These are phyloP conservation scores for Hemicrepidius hirtus DNA, from an alignment of 2,888 invertebrate genomes.

Conservation along the genomic window DNA sequence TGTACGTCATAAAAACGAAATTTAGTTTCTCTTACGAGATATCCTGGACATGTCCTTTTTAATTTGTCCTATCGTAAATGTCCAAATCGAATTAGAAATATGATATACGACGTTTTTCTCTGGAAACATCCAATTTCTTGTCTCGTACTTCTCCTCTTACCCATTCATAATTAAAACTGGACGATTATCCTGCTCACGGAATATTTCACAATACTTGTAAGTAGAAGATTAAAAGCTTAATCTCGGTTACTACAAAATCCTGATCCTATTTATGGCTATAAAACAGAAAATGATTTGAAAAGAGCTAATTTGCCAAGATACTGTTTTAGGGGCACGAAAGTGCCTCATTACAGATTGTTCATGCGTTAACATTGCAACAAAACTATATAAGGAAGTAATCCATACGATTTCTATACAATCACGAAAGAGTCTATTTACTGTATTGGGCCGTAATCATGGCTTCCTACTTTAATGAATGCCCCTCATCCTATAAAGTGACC, in stretches of 20 bases:
- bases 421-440: too few relatives aligned
- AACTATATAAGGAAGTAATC: too few relatives aligned
- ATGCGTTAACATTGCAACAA: too few relatives aligned
- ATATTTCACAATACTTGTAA: conserved; percentile 7
- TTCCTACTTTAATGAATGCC: too few relatives aligned
- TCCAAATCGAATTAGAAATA: conserved; percentile 35
- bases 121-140: not conserved
- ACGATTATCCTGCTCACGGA: not conserved
- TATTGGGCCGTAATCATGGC: too few relatives aligned
- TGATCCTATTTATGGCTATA: too few relatives aligned
- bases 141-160: not conserved
- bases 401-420: too few relatives aligned
- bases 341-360: too few relatives aligned
- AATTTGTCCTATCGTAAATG: conserved; percentile 30
- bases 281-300: too few relatives aligned
- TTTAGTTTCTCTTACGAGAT: conserved; percentile 22
- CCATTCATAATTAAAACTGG: conserved; percentile 16
- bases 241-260: not conserved
- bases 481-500: too few relatives aligned
- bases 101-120: conserved; percentile 24
- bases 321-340: too few relatives aligned
- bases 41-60: conserved; percentile 29
- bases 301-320: too few relatives aligned
- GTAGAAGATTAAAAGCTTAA: conserved; percentile 16
- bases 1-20: conserved; percentile 32